A percentile compares a stretch with the other conserved stretches of the same genome.
Conservation (phyloP, 2,888 invertebrate genomes). For the Drosophila mulleri region DNA sequence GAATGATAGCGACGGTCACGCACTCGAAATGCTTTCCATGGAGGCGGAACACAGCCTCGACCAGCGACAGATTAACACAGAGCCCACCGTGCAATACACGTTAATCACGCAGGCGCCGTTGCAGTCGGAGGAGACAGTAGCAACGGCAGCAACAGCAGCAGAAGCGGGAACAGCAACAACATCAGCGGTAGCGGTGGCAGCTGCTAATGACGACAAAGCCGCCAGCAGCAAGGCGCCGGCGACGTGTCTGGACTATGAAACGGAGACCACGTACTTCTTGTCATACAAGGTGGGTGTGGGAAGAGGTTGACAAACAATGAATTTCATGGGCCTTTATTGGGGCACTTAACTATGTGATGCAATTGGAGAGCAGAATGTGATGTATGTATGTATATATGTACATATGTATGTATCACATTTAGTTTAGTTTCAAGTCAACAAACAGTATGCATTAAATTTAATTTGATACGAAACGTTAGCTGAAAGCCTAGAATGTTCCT, state of each 20-base stretch:
- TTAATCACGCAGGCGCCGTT: conserved; percentile 66
- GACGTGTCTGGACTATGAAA: conserved; percentile 94
- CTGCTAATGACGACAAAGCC: conserved; percentile 71
- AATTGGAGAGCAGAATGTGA: neutral
- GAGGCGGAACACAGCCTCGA: conserved; percentile 38
- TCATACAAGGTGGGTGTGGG: conserved; percentile 89
- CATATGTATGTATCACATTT: neutral
- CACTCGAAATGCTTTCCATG: conserved; percentile 58
- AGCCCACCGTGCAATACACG: conserved; percentile 81
- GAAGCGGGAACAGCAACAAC: conserved; percentile 11
- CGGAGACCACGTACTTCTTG: conserved; percentile 92
- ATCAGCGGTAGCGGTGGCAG: conserved; percentile 30
- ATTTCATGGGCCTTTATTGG: conserved; percentile 13
- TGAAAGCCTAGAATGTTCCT: neutral
- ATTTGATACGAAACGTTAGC: no score
- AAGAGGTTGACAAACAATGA: conserved; percentile 12
- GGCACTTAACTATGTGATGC: conserved; percentile 6
- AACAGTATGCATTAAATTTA: no score
- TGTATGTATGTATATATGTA: neutral
- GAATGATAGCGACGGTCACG: conserved; percentile 50
- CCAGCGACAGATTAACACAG: conserved; percentile 73
- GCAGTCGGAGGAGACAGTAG: conserved; percentile 17
- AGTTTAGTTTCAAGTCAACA: neutral
- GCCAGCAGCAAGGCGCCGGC: conserved; percentile 86
- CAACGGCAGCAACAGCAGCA: conserved; percentile 9